A percentile compares a stretch with the other conserved stretches of the same genome.
These are phyloP conservation scores for Rhinoraja longicauda DNA, from an alignment of 2,797 vertebrate genomes.

Conservation along the genomic window DNA sequence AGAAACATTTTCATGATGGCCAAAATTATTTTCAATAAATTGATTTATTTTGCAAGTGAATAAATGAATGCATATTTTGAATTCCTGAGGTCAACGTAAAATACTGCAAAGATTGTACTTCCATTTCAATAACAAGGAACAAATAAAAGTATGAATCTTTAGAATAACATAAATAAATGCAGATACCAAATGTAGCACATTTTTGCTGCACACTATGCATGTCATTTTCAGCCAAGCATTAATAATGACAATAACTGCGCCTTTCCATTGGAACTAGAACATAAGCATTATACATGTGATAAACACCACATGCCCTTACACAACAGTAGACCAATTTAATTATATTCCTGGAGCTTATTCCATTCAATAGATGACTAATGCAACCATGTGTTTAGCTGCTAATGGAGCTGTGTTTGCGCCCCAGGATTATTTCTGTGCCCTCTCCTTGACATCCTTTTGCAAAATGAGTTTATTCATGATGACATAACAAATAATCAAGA, in stretches of 20 bases:
- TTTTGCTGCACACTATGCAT: not conserved
- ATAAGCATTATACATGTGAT: not conserved
- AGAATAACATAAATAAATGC: not conserved
- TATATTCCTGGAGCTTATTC: not conserved
- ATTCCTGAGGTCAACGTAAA: not conserved
- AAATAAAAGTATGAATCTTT: not conserved
- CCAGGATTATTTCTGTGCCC: constrained; percentile 23
- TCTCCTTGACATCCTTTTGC: not conserved
- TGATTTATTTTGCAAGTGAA: not conserved
- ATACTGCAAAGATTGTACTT: not conserved
- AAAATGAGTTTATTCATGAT: constrained; percentile 34
- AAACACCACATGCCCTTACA: not conserved
- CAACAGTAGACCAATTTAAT: constrained; percentile 3
- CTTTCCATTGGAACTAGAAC: not conserved
- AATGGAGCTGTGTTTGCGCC: not conserved
- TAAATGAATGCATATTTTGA: not conserved
- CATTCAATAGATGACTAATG: not conserved
- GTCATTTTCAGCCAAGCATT: not conserved
- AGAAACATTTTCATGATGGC: not conserved
- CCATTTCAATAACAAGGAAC: not conserved
- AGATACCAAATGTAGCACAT: not conserved
- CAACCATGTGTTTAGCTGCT: not conserved
- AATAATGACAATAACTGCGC: not conserved
- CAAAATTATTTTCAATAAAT: not conserved
- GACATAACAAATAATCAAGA: constrained; percentile 15